Percentiles rank a stretch among this genome's conserved stretches.
Conservation (phyloP, 2,888 invertebrate species). For the Hypomecis atomaria region DNA sequence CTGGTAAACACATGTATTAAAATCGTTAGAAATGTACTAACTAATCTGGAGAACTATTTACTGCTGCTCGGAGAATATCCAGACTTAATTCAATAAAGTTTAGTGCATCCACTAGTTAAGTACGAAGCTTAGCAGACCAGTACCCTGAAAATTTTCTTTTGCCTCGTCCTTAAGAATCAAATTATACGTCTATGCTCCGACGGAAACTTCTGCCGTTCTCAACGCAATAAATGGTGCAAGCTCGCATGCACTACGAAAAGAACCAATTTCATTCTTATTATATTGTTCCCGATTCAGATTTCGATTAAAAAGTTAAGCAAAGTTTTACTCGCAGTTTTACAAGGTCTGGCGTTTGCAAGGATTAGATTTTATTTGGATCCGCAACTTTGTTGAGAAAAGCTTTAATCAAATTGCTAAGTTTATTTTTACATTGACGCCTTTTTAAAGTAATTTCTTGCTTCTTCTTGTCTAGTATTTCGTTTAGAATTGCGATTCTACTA, state of each 20-base stretch:
- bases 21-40: too few relatives aligned
- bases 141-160: too few relatives aligned
- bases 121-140: too few relatives aligned
- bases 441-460: not conserved
- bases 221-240: constrained; percentile 78
- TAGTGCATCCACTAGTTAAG: too few relatives aligned
- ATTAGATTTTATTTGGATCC: constrained; percentile 24
- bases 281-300: constrained; percentile 43
- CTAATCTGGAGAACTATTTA: too few relatives aligned
- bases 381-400: constrained; percentile 18
- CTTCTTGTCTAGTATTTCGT: not conserved
- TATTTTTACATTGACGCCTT: not conserved
- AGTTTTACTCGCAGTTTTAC: constrained; percentile 33
- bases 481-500: too few relatives aligned
- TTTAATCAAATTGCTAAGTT: constrained; percentile 31
- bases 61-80: too few relatives aligned
- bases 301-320: constrained; percentile 39
- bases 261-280: constrained; percentile 55
- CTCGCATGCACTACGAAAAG: constrained; percentile 64
- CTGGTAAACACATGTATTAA: too few relatives aligned
- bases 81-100: too few relatives aligned
- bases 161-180: too few relatives aligned
- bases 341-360: constrained; percentile 20
- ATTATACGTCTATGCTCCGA: constrained; percentile 42
- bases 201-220: constrained; percentile 74